These are phyloP conservation scores for Meiosimyza platycephala DNA, from an alignment of 2,888 invertebrate genomes.

Conservation along the genomic window DNA sequence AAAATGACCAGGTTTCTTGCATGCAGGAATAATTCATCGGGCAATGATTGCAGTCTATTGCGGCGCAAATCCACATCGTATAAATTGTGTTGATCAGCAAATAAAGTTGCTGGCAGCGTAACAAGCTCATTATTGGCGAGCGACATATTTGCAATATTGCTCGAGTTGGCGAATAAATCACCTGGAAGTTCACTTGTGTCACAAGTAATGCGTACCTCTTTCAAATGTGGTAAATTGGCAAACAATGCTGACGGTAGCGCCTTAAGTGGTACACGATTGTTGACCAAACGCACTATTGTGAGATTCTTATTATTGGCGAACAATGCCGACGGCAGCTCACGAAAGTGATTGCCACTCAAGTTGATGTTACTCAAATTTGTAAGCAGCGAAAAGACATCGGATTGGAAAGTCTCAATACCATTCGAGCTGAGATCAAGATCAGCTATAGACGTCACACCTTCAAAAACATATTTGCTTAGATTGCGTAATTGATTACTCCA, in stretches of 20 bases:
- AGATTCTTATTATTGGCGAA: constrained; percentile 72
- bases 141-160: constrained; percentile 71
- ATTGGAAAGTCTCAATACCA: constrained; percentile 72
- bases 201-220: constrained; percentile 71
- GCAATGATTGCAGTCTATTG: constrained; percentile 73
- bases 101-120: constrained; percentile 72
- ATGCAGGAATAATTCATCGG: constrained; percentile 72
- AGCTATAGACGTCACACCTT: constrained; percentile 72
- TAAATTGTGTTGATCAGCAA: constrained; percentile 74
- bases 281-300: constrained; percentile 70
- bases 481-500: constrained; percentile 77
- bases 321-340: constrained; percentile 72
- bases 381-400: constrained; percentile 73
- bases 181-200: constrained; percentile 72
- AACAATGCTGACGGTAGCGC: constrained; percentile 73
- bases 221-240: constrained; percentile 71
- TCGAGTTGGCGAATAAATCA: constrained; percentile 74
- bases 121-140: constrained; percentile 72
- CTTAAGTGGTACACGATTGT: constrained; percentile 72
- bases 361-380: constrained; percentile 74
- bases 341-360: constrained; percentile 76
- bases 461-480: constrained; percentile 74
- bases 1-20: constrained; percentile 71
- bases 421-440: constrained; percentile 78
- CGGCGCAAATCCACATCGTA: constrained; percentile 73